Conservation (phyloP, 2,888 invertebrate genomes). For the Noctua fimbriata region DNA sequence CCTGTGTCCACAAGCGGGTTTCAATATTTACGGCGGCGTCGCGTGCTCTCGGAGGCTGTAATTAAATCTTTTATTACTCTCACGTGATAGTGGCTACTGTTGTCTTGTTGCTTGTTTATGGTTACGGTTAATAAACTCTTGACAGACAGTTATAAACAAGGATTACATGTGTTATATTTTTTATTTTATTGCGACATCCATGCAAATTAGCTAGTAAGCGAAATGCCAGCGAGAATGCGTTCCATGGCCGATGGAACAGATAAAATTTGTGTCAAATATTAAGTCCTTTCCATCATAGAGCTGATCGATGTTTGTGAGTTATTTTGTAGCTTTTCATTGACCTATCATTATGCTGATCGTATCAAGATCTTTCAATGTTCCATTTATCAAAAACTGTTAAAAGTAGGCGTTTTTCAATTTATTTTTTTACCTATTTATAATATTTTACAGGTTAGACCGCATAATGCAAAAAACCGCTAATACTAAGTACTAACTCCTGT, state of each 20-base stretch:
- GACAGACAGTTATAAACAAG: not conserved
- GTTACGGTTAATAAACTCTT: constrained; percentile 1
- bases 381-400: not conserved
- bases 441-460: not conserved
- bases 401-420: too few species aligned
- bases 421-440: not conserved
- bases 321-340: not conserved
- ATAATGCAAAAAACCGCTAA: not conserved
- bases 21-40: constrained; percentile 64
- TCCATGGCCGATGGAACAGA: not conserved
- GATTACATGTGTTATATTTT: not conserved
- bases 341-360: not conserved
- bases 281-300: not conserved
- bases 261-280: not conserved
- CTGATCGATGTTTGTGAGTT: not conserved
- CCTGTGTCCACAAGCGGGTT: constrained; percentile 44
- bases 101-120: constrained; percentile 25
- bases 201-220: not conserved
- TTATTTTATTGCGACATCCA: not conserved
- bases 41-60: constrained; percentile 46
- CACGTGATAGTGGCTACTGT: constrained; percentile 32
- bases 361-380: not conserved
- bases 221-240: not conserved
- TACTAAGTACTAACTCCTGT: not conserved
- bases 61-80: constrained; percentile 66